Conservation (phyloP, 1,140 invertebrate species). For the Potamilus streckersoni region DNA sequence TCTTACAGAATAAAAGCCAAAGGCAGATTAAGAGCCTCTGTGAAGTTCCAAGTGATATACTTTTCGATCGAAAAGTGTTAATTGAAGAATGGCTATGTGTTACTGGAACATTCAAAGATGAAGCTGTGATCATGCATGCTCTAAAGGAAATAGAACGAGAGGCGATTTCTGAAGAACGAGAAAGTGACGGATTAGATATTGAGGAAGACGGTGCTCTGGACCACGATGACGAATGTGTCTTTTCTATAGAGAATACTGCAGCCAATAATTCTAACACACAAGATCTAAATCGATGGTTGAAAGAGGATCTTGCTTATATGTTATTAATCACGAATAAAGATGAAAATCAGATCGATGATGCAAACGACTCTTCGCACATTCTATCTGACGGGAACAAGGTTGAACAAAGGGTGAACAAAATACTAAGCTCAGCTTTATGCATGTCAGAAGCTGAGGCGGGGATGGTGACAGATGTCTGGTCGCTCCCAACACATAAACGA, state of each 20-base stretch:
- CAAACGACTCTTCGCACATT: not conserved
- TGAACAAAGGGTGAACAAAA: not conserved
- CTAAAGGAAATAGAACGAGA: not conserved
- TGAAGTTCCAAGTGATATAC: not conserved
- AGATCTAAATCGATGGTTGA: not conserved
- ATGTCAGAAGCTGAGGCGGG: not conserved
- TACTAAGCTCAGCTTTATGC: not conserved
- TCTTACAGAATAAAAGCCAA: not conserved
- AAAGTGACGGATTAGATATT: slow-evolving; percentile 10
- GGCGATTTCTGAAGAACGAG: slow-evolving; percentile 9
- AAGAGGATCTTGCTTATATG: not conserved
- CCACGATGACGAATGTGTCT: slow-evolving; percentile 27
- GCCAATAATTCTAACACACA: slow-evolving; percentile 31
- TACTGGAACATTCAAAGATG: not conserved
- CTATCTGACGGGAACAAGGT: slow-evolving; percentile 7
- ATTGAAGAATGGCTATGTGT: not conserved
- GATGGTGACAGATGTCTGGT: not conserved
- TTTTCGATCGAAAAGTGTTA: not conserved
- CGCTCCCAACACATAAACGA: slow-evolving; percentile 27
- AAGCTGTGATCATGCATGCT: not conserved
- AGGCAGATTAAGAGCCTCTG: not conserved
- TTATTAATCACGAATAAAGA: not conserved
- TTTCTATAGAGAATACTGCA: slow-evolving; percentile 12
- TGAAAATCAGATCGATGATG: not conserved
- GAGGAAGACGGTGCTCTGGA: slow-evolving; percentile 34